Evolutionary conservation across 2,113 vertebrate genomes (phyloP), one percentile per base, ranked within the genome.

Genomic region (Rhynchopsitta pachyrhyncha): DNA sequence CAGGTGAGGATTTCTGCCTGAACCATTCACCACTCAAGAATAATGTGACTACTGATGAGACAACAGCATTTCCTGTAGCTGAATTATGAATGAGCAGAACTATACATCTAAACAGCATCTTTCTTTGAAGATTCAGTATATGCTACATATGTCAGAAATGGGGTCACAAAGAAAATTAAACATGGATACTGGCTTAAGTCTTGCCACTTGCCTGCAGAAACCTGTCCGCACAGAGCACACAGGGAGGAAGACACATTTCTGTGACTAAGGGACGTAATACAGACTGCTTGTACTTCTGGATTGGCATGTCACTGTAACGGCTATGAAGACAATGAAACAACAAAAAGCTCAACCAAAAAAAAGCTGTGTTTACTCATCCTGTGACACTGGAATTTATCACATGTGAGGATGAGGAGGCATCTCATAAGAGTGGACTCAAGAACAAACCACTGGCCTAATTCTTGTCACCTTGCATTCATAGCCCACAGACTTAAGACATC

Each of bases 341-440:
- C 25, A 18, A 13, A 42, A n/a, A 57, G 17, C 41, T 14, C 49
- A 25, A 25, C 49, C n/a, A n/a, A 25, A 50, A 50, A 47, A 50
- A 49, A 24, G 13, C 41, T 24, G 33, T 31, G 28, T 28, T 63
- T 50, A 22, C 42, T 74, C 28, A 50, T 57, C 60, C 71, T 9
- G 7, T 12, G 27, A 16, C 49, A 47, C 83, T 57, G 52, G 46
- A 39, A 39, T 55, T 73, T 19, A 44, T 27, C 46, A 25, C 60
- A 42, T 0, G 0, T 4, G 17, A 62, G 41, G 50, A 73, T 47
- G 33, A 17, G 2, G 20, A 24, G 31, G 31, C 1, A 1, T 67
- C 53, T 41, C 46, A 11, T 37, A n/a, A 18, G 52, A 67, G n/a
- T 2, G 19, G 18, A 29, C 59, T 71, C 44, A 19, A 47, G 70